Conservation (phyloP, 2,888 invertebrate genomes). For the Pocota personata region DNA sequence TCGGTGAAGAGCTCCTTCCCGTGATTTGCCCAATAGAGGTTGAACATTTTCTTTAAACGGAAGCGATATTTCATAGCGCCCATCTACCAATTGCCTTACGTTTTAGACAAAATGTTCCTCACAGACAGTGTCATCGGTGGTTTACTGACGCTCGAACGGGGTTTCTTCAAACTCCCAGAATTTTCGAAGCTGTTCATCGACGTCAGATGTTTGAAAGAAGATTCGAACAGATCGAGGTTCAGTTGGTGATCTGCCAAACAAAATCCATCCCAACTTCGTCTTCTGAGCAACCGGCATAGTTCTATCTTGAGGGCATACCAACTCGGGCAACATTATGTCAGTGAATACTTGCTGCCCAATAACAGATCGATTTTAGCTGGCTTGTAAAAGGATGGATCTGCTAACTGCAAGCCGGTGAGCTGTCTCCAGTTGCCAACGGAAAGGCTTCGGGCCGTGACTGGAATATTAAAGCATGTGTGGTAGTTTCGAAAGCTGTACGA, state of each 20-base stretch:
- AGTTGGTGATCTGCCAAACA: too few relatives aligned
- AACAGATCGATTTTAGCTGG: too few relatives aligned
- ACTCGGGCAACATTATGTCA: constrained; percentile 2
- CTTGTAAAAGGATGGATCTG: neutral
- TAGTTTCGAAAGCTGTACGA: neutral
- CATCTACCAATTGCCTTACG: too few relatives aligned
- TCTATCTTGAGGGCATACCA: constrained; percentile 1
- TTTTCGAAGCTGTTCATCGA: too few relatives aligned
- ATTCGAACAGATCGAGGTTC: too few relatives aligned
- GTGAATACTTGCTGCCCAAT: neutral
- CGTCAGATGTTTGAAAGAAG: too few relatives aligned
- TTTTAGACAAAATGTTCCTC: too few relatives aligned
- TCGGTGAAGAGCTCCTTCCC: constrained; percentile 19
- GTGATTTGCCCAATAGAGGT: constrained; percentile 11
- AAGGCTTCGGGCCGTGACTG: constrained; percentile 7
- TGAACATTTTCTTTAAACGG: too few relatives aligned
- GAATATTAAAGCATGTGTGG: constrained; percentile 4
- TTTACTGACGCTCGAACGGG: too few relatives aligned
- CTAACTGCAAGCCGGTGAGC: neutral
- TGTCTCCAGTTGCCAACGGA: constrained; percentile 8
- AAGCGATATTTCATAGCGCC: too few relatives aligned
- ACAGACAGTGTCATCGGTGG: too few relatives aligned
- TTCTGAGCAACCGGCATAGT: constrained; percentile 13
- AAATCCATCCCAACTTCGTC: constrained; percentile 8
- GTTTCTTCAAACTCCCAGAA: too few relatives aligned